Percentiles rank a stretch among this genome's conserved stretches.
These are phyloP conservation scores for Porites divaricata DNA, from an alignment of 92 coral and sea anemone species.

Conservation along the genomic window DNA sequence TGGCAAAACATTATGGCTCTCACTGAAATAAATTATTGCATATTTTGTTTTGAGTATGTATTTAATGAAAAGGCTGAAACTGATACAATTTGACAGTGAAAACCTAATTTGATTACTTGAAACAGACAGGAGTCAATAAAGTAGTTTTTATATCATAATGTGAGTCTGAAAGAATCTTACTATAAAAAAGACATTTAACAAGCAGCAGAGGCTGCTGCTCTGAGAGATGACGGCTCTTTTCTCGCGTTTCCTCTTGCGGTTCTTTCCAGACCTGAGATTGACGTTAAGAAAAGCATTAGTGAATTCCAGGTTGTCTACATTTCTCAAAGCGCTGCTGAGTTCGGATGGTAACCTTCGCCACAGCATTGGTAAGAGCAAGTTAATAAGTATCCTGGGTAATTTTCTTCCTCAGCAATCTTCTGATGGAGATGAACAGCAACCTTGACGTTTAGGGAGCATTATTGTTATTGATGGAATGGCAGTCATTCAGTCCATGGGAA, in stretches of 20 bases:
- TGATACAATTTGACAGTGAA: no score
- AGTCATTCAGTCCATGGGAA: conserved; percentile 71
- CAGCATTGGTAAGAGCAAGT: conserved; percentile 51
- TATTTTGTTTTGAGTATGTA: no score
- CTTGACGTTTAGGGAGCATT: neutral
- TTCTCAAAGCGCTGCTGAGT: conserved; percentile 51
- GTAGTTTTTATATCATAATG: no score
- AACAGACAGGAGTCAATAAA: no score
- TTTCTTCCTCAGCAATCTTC: conserved; percentile 1
- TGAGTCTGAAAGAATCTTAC: no score
- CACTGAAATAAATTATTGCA: no score
- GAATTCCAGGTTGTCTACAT: conserved; percentile 30
- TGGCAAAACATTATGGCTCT: no score
- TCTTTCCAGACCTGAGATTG: conserved; percentile 60
- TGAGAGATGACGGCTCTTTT: conserved; percentile 65
- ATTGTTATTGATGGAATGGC: conserved; percentile 59
- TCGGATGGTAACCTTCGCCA: conserved; percentile 59
- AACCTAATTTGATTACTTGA: no score
- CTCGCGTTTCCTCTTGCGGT: conserved; percentile 64
- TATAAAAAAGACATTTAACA: no score
- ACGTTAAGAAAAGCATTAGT: conserved; percentile 60
- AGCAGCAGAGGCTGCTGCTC: conserved; percentile 25
- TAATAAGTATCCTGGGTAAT: conserved; percentile 4
- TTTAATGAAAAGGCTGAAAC: no score
- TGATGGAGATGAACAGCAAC: neutral